Conservation (phyloP, 2,888 invertebrate species). For the Synergus gifuensis region DNA sequence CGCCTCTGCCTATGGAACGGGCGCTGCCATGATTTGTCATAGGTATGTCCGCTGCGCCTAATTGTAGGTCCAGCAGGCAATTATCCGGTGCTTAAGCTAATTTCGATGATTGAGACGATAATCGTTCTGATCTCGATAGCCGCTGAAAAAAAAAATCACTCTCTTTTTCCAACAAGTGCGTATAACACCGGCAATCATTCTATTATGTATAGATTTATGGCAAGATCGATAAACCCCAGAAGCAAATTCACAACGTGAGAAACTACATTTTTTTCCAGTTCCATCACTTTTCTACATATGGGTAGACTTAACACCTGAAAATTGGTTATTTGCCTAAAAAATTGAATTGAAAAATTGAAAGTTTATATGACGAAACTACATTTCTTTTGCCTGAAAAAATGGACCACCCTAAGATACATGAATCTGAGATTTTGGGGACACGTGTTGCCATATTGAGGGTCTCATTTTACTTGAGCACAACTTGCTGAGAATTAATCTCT, state of each 20-base stretch:
- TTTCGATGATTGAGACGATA: conserved; percentile 45
- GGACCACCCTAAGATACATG: background rate
- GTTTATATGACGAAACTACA: too few species aligned
- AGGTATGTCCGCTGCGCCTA: conserved; percentile 41
- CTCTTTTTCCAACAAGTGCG: conserved; percentile 5
- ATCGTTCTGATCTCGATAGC: conserved; percentile 37
- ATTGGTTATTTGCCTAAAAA: too few species aligned
- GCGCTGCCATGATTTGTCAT: conserved; percentile 52
- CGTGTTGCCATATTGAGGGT: conserved; percentile 13
- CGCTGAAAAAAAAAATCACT: conserved; percentile 47
- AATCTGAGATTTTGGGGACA: conserved; percentile 9
- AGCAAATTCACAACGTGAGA: conserved; percentile 47
- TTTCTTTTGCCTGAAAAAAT: too few species aligned
- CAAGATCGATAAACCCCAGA: conserved; percentile 57
- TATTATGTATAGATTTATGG: conserved; percentile 66
- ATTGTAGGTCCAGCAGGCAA: conserved; percentile 47
- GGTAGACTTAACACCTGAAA: too few species aligned
- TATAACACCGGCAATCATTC: conserved; percentile 68
- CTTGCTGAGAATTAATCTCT: conserved; percentile 30
- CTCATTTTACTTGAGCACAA: conserved; percentile 25
- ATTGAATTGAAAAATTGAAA: too few species aligned
- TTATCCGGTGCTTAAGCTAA: conserved; percentile 51
- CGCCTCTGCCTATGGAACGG: conserved; percentile 27
- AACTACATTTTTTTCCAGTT: conserved; percentile 47
- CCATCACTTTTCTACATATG: background rate